Conservation (phyloP, 2,797 vertebrate genomes). For the Mareca penelope region DNA sequence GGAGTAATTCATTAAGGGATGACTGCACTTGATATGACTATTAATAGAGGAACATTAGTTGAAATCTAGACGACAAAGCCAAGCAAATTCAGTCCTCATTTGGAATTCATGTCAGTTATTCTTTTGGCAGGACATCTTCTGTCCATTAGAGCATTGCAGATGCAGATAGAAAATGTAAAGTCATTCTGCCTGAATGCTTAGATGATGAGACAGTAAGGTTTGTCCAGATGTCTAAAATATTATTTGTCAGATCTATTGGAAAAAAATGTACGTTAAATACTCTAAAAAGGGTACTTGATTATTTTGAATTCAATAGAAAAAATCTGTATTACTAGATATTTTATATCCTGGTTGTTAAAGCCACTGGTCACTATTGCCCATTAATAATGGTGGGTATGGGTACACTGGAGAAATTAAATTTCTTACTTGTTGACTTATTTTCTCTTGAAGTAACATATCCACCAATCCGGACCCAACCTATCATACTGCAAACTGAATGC, state of each 20-base stretch:
- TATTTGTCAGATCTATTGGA: not conserved
- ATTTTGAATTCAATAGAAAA: not conserved
- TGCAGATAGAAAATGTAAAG: not conserved
- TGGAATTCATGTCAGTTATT: not conserved
- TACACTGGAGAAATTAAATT: constrained; percentile 73
- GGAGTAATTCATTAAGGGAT: not conserved
- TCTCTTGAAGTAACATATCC: constrained; percentile 77
- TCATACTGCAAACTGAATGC: not conserved
- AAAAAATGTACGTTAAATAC: not conserved
- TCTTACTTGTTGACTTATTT: constrained; percentile 57
- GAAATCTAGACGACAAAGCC: not conserved
- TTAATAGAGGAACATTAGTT: not conserved
- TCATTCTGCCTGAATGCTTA: not conserved
- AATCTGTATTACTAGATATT: not conserved
- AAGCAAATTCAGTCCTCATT: not conserved
- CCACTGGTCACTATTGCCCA: constrained; percentile 23
- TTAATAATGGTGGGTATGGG: constrained; percentile 70
- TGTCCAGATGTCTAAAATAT: not conserved
- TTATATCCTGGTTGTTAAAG: not conserved
- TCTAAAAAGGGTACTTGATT: not conserved
- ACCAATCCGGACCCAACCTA: constrained; percentile 69
- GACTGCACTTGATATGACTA: not conserved
- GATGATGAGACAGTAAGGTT: not conserved
- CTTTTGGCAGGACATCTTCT: not conserved
- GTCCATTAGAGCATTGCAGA: not conserved